These are phyloP conservation scores for Hirtodrosophila trivittata DNA, from an alignment of 2,888 invertebrate species.

Conservation along the genomic window DNA sequence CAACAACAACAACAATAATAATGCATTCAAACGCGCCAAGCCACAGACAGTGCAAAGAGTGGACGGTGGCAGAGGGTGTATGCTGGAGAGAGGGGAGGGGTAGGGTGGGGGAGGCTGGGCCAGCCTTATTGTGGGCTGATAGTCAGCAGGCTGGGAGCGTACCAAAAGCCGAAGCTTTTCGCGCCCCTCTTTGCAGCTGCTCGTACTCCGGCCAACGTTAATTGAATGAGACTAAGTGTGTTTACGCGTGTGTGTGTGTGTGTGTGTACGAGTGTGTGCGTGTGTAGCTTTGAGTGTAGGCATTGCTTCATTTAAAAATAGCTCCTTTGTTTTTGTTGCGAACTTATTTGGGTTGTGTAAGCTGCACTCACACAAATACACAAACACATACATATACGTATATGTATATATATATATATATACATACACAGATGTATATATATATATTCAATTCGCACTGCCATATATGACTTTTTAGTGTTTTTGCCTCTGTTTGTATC, in stretches of 20 bases:
- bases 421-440: neutral
- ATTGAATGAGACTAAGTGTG: slow-evolving; percentile 58
- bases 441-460: neutral
- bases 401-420: slow-evolving; percentile 2
- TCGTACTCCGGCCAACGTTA: slow-evolving; percentile 46
- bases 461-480: no score
- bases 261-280: slow-evolving; percentile 5
- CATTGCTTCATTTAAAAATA: slow-evolving; percentile 63
- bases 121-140: slow-evolving; percentile 9
- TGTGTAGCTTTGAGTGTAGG: slow-evolving; percentile 20
- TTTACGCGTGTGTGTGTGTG: slow-evolving; percentile 18
- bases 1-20: slow-evolving; percentile 10
- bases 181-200: slow-evolving; percentile 22
- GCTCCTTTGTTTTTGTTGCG: slow-evolving; percentile 52
- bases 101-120: no score
- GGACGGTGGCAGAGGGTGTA: neutral
- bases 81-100: neutral
- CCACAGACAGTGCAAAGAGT: slow-evolving; percentile 18
- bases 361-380: slow-evolving; percentile 14
- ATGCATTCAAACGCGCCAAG: slow-evolving; percentile 26
- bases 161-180: slow-evolving; percentile 14
- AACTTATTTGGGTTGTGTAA: slow-evolving; percentile 39
- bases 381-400: slow-evolving; percentile 5
- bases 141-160: slow-evolving; percentile 12
- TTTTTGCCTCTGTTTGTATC: no score